These are phyloP conservation scores for Brienomyrus longianalis DNA, from an alignment of 2,113 vertebrate species.

Conservation along the genomic window DNA sequence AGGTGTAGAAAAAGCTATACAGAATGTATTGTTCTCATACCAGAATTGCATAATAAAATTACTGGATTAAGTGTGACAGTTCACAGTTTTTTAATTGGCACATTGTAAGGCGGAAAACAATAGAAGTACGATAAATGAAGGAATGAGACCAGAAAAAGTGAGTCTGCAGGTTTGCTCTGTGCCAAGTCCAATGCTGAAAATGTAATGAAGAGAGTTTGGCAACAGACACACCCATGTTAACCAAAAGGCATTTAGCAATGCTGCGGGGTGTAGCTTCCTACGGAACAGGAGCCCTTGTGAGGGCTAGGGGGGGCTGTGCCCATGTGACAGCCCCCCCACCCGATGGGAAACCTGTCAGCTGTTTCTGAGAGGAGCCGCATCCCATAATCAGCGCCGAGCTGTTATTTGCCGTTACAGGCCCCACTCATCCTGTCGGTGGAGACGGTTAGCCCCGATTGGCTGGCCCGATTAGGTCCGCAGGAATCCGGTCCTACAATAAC, in stretches of 20 bases:
- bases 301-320: background rate
- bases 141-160: background rate
- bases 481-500: background rate
- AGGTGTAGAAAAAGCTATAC: background rate
- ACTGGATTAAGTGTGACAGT: background rate
- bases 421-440: background rate
- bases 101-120: background rate
- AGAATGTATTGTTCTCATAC: background rate
- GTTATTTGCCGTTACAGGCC: background rate
- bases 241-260: background rate
- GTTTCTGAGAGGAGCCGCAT: background rate
- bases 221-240: background rate
- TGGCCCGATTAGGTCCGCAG: background rate
- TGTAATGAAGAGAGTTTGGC: background rate
- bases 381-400: background rate
- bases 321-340: background rate
- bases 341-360: background rate
- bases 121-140: background rate
- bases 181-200: background rate
- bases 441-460: background rate
- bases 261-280: background rate
- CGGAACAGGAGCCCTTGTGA: background rate
- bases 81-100: background rate
- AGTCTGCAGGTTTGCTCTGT: background rate
- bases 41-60: background rate